Percentiles rank a stretch among this genome's conserved stretches.
These are phyloP conservation scores for Melanerpes aurifrons DNA, from an alignment of 2,113 vertebrate species.

Conservation along the genomic window DNA sequence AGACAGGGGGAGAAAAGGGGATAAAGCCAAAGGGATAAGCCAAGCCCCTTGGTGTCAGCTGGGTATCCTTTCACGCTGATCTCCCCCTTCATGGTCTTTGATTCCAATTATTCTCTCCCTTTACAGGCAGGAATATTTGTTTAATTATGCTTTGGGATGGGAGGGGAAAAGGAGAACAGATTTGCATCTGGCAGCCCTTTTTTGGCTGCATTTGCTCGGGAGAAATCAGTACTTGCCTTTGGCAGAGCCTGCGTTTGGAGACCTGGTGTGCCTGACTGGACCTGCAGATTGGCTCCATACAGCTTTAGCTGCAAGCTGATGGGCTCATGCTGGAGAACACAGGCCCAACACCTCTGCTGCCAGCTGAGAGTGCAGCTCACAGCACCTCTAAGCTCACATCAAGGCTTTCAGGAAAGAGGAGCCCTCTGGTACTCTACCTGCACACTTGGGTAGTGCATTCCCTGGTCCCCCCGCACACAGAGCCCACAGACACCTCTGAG, in stretches of 20 bases:
- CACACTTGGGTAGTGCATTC: neutral
- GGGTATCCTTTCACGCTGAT: constrained; percentile 21
- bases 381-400: neutral
- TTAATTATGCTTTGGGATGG: constrained; percentile 6
- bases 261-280: neutral
- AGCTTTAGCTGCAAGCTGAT: neutral
- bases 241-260: neutral
- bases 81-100: constrained; percentile 41
- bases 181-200: neutral
- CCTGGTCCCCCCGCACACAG: neutral
- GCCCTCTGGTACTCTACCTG: neutral
- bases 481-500: neutral
- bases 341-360: neutral
- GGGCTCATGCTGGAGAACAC: neutral
- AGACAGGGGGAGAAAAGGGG: neutral
- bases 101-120: constrained; percentile 42
- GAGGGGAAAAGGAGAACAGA: neutral
- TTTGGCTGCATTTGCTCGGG: neutral
- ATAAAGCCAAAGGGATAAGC: constrained; percentile 57
- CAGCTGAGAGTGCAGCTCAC: neutral
- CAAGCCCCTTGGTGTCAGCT: constrained; percentile 3
- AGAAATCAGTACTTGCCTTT: neutral
- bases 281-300: neutral
- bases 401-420: neutral
- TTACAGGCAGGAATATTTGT: constrained; percentile 11